A percentile compares a stretch with the other conserved stretches of the same genome.
phyloP scores from a whole-genome alignment of 2,888 invertebrate species.

The Plemyria rubiginata region DNA sequence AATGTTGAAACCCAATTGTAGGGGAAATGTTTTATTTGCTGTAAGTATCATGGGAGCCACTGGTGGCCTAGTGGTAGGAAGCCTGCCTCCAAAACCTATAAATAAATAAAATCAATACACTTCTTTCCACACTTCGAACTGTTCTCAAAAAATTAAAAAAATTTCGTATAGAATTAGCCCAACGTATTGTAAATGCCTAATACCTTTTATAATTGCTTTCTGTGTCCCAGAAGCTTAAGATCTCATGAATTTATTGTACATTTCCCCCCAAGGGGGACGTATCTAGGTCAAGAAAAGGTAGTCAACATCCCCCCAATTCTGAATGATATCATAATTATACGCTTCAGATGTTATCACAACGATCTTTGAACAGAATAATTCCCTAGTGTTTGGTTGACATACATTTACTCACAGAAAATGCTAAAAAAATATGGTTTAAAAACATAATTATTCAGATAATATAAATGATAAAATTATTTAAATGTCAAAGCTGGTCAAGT shows the following conservation, averaged over 20 bases:
- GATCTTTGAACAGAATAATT: no score
- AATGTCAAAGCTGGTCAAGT: no score
- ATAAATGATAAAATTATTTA: no score
- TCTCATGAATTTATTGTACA: slow-evolving; percentile 19
- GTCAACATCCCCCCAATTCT: not conserved
- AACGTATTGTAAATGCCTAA: slow-evolving; percentile 28
- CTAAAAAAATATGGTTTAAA: no score
- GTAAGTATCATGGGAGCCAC: no score
- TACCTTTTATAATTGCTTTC: slow-evolving; percentile 57
- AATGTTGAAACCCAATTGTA: slow-evolving; percentile 18
- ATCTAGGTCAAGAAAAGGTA: not conserved
- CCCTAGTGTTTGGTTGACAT: no score
- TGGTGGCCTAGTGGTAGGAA: no score
- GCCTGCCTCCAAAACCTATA: no score
- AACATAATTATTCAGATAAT: no score
- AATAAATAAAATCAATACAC: no score
- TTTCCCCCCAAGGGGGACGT: slow-evolving; percentile 5
- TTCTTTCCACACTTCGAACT: no score
- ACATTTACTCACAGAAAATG: no score
- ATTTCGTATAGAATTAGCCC: slow-evolving; percentile 2
- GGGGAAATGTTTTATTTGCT: slow-evolving; percentile 2
- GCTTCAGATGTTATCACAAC: not conserved
- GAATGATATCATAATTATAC: not conserved
- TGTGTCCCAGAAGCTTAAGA: slow-evolving; percentile 46
- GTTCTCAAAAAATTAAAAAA: not conserved